Conservation (phyloP, 1,140 invertebrate species). For the Zaprionus lachaisei region DNA sequence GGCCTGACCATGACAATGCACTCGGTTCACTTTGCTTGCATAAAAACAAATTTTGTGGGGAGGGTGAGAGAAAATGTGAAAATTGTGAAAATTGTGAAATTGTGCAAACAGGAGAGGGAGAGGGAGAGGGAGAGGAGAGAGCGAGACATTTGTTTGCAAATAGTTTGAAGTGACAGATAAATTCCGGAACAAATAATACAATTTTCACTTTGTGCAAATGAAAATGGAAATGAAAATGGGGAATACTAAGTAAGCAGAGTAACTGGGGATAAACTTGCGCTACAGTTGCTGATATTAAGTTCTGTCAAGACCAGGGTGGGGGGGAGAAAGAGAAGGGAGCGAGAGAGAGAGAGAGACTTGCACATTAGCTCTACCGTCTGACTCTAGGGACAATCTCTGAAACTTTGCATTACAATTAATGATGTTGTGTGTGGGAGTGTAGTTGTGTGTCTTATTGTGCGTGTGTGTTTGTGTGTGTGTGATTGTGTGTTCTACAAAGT, state of each 20-base stretch:
- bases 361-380: too few species aligned
- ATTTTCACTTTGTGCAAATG: not conserved
- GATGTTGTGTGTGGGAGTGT: not conserved
- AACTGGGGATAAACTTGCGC: not conserved
- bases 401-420: constrained; percentile 8
- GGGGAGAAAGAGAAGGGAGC: too few species aligned
- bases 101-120: not conserved
- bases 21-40: constrained; percentile 16
- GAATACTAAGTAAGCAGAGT: not conserved
- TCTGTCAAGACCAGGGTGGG: too few species aligned
- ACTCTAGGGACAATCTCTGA: too few species aligned
- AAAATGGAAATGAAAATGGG: constrained; percentile 2
- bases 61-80: constrained; percentile 4
- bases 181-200: constrained; percentile 2
- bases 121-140: not conserved
- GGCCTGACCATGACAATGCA: constrained; percentile 45
- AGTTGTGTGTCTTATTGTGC: not conserved
- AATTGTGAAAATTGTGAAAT: constrained; percentile 3
- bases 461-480: not conserved
- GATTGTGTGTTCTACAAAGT: not conserved
- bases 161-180: not conserved
- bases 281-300: not conserved
- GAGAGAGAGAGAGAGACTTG: too few species aligned
- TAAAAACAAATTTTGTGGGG: constrained; percentile 5
- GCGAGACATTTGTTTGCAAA: not conserved